Evolutionary conservation across 2,797 vertebrate genomes (phyloP).

Genomic region (Prunella strophiata): DNA sequence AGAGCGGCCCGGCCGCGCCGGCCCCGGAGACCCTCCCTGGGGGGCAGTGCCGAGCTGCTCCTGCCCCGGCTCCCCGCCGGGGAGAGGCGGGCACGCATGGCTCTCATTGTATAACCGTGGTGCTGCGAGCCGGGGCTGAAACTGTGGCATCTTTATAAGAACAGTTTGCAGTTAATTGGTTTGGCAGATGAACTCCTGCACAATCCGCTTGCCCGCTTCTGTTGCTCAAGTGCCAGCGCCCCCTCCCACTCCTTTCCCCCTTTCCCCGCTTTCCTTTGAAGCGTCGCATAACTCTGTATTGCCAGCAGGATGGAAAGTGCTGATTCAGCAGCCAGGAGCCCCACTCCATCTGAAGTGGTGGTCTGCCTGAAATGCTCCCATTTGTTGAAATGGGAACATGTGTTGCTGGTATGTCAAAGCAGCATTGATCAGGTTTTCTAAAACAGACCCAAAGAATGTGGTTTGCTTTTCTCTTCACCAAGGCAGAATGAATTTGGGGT

Average conservation of each 20-base stretch:
- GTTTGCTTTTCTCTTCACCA: neutral
- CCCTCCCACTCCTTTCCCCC: neutral
- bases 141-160: neutral
- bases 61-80: neutral
- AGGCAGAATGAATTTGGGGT: neutral
- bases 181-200: conserved; percentile 44
- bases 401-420: conserved; percentile 37
- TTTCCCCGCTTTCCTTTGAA: conserved; percentile 25
- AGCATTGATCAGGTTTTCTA: neutral
- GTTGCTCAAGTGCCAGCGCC: conserved; percentile 18
- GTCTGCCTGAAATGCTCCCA: conserved; percentile 37
- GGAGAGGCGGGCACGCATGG: neutral
- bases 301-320: conserved; percentile 65
- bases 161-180: conserved; percentile 43
- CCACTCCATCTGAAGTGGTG: conserved; percentile 65
- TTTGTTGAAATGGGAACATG: conserved; percentile 53
- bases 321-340: conserved; percentile 72
- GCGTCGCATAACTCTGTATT: conserved; percentile 30
- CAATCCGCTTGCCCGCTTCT: conserved; percentile 24
- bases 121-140: neutral
- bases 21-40: neutral
- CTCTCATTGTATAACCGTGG: neutral
- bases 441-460: neutral
- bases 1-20: neutral
- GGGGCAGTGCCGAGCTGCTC: neutral